Conservation (phyloP, 2,888 invertebrate species). For the Drosophila prostipennis region DNA sequence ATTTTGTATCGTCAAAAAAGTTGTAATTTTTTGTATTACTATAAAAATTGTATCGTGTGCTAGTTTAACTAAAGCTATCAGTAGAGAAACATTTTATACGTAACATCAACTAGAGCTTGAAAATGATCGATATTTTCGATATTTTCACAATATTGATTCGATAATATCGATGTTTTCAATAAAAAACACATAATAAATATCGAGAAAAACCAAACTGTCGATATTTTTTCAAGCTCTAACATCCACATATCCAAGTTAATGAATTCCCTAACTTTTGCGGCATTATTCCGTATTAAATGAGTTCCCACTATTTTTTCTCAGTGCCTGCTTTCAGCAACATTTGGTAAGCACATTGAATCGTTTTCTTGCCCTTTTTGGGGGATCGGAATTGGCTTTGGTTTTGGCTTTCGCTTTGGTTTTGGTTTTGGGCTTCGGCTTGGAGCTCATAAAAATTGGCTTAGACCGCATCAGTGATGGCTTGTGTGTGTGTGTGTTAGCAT, state of each 20-base stretch:
- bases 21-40: no score
- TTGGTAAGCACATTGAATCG: constrained; percentile 45
- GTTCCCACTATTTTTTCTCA: not conserved
- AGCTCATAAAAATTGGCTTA: constrained; percentile 62
- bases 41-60: no score
- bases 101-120: no score
- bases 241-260: not conserved
- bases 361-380: constrained; percentile 36
- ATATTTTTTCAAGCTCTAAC: no score
- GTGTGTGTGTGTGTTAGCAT: constrained; percentile 27
- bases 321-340: constrained; percentile 35
- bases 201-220: no score
- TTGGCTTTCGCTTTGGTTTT: constrained; percentile 34
- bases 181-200: no score
- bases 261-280: not conserved
- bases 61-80: no score
- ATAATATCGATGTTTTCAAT: no score
- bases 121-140: no score
- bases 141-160: no score
- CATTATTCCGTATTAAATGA: not conserved
- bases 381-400: constrained; percentile 37
- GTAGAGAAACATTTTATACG: no score
- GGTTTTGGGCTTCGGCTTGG: constrained; percentile 1
- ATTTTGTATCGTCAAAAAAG: no score
- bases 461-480: constrained; percentile 18